Evolutionary conservation across 2,113 vertebrate species (phyloP).

Genomic region (Daboia siamensis): DNA sequence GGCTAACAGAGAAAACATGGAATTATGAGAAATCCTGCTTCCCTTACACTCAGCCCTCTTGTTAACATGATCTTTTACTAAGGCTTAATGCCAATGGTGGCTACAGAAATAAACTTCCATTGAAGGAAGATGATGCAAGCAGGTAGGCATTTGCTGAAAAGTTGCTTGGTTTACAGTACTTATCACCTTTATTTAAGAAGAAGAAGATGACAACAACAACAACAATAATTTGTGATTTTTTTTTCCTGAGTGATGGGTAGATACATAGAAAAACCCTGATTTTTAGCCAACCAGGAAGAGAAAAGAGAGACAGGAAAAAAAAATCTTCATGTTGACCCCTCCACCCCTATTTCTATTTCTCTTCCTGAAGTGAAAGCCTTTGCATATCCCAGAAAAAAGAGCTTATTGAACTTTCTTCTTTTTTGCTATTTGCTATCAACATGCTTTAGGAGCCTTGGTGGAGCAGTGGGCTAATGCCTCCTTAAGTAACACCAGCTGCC

Average conservation of each 20-base stretch:
- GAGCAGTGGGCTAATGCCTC: too few relatives aligned
- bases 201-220: background rate
- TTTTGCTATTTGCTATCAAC: background rate
- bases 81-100: background rate
- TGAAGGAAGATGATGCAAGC: background rate
- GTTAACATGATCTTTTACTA: background rate
- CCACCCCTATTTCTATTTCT: background rate
- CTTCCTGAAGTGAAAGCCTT: background rate
- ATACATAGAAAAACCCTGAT: background rate
- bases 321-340: background rate
- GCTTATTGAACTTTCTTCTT: background rate
- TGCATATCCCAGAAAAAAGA: background rate
- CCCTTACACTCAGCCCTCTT: background rate
- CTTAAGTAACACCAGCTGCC: too few relatives aligned
- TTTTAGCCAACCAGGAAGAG: background rate
- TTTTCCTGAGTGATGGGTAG: background rate
- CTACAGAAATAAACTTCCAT: background rate
- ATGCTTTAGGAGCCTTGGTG: too few relatives aligned
- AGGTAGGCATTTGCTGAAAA: background rate
- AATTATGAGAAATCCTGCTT: background rate
- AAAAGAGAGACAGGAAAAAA: background rate
- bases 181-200: background rate
- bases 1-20: background rate
- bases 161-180: background rate
- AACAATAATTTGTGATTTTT: background rate